Base-by-base conservation (phyloP, 2,888 invertebrate genomes). In the Amiota communis region DNA sequence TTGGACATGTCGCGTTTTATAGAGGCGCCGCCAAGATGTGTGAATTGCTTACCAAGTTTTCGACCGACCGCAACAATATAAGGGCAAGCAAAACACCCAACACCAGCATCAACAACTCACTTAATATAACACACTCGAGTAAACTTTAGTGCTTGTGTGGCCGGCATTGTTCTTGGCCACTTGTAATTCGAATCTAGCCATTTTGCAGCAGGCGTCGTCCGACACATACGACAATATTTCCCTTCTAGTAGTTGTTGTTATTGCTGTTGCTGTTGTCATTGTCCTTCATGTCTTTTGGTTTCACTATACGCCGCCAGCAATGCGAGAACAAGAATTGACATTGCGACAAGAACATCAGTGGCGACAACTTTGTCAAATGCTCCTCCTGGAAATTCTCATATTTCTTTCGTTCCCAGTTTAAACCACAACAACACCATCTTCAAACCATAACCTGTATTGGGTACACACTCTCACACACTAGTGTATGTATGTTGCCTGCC, bases 141-240 rank as follows among this genome's bases (percentile, higher is more conserved):
- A 36, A 20, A 17, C 4, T 20, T 17, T 15, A 15, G 59, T 59
- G 59, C 59, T 59, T 59, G 59, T 59, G 59, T 17, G 10, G 8
- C 59, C 10, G 1, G 15, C 20, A 59, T 17, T 17, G 59, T 12
- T n/a, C 59, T 53, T 12, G 51, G 48, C 11, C 67, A 51, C 67
- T 23, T 81, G 83, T 81, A 83, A 83, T 78, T 69, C 74, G 82
- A 83, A 76, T 80, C 81, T 76, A 59, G 67, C 75, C 75, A 77
- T 81, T 78, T 80, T 74, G 75, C 64, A 36, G 36, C 36, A 57
- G 69, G 71, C 72, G 71, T 71, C 73, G 46, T n/a, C n/a, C n/a
- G 36, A 36, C 36, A 36, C 36, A 36, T 63, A 23, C 47, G 70
- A 36, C 36, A 36, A 11, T 59, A 20, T 59, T 59, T 20, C 20